phyloP scores from a whole-genome alignment of 2,113 vertebrate species.

The Passer montanus region DNA sequence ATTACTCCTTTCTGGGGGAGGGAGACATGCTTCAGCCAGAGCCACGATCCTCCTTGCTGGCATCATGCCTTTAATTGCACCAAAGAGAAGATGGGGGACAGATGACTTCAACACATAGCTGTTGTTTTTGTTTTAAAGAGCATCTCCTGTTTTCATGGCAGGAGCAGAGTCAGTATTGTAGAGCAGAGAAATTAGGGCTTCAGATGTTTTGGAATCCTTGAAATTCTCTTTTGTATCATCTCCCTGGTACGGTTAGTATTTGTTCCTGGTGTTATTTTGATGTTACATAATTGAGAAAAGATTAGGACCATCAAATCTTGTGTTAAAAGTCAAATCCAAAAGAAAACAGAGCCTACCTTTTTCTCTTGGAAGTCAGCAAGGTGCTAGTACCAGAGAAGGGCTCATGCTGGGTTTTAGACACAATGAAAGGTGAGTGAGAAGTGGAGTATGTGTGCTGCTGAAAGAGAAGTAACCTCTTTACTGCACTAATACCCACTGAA shows the following conservation, averaged over 20 bases:
- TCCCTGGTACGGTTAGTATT: neutral
- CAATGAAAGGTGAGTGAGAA: neutral
- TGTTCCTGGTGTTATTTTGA: neutral
- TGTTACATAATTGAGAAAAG: neutral
- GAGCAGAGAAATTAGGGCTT: neutral
- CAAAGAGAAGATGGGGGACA: neutral
- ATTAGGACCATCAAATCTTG: neutral
- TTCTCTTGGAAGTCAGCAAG: constrained; percentile 12
- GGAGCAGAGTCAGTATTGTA: neutral
- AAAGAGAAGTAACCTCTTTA: neutral
- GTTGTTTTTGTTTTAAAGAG: constrained; percentile 34
- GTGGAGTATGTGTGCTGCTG: neutral
- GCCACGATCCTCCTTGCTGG: neutral
- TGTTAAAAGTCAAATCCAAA: constrained; percentile 6
- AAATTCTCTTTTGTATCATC: neutral
- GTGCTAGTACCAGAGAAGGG: neutral
- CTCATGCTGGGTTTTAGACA: neutral
- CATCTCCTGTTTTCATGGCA: neutral
- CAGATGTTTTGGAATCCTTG: neutral
- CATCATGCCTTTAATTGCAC: neutral
- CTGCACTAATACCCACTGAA: neutral
- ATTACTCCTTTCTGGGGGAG: neutral
- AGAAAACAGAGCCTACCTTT: neutral
- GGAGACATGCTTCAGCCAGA: neutral
- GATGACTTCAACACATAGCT: neutral